A percentile compares a stretch with the other conserved stretches of the same genome.
Conservation (phyloP, 1,140 invertebrate species). For the Pseudomyrmex sp. region DNA sequence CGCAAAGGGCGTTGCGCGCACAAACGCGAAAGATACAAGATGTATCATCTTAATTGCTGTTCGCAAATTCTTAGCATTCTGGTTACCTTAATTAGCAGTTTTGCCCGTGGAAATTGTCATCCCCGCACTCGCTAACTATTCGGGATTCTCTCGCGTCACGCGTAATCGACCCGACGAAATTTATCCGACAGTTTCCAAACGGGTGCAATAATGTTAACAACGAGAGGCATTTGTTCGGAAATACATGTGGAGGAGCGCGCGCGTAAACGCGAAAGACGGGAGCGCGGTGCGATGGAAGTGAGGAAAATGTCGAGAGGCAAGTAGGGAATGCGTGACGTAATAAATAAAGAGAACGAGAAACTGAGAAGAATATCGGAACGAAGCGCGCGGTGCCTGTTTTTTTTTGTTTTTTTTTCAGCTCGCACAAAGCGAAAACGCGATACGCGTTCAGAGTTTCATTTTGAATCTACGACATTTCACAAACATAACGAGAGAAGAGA, state of each 20-base stretch:
- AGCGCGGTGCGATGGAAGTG: background rate
- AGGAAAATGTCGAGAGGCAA: background rate
- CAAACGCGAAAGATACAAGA: too few relatives aligned
- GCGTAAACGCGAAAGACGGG: background rate
- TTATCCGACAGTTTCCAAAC: constrained; percentile 1
- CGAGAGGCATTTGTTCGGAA: background rate
- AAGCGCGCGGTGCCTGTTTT: background rate
- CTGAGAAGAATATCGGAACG: background rate
- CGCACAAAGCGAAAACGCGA: background rate
- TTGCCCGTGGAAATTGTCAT: constrained; percentile 26
- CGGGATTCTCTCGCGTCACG: constrained; percentile 1
- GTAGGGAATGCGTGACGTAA: constrained; percentile 11
- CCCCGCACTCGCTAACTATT: background rate
- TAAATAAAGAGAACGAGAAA: constrained; percentile 38
- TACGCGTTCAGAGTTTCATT: background rate
- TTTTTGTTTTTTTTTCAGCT: background rate
- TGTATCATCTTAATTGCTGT: constrained; percentile 24
- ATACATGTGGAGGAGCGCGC: background rate
- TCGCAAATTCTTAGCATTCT: background rate
- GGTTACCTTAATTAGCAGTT: constrained; percentile 38
- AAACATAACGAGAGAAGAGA: background rate
- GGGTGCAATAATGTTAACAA: constrained; percentile 35
- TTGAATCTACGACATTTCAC: background rate
- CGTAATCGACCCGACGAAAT: constrained; percentile 30
- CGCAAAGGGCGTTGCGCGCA: too few relatives aligned